These are phyloP conservation scores for Hypocryptadius cinnamomeus DNA, from an alignment of 2,113 vertebrate genomes.

Conservation along the genomic window DNA sequence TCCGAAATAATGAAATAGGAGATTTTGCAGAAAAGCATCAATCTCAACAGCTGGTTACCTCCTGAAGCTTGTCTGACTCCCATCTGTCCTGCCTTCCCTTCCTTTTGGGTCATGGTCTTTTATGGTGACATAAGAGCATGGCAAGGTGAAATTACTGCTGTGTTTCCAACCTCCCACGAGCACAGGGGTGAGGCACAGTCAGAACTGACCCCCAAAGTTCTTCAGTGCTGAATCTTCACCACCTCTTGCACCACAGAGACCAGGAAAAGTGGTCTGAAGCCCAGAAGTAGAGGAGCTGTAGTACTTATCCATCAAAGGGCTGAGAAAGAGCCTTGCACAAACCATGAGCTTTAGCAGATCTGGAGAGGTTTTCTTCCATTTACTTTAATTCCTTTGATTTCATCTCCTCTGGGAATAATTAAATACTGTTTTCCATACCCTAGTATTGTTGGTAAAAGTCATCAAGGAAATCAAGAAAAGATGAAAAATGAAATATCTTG, in stretches of 20 bases:
- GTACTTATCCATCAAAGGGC: not conserved
- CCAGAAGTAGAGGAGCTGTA: not conserved
- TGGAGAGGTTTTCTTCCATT: not conserved
- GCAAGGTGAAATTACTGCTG: not conserved
- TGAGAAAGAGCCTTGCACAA: not conserved
- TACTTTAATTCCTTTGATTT: not conserved
- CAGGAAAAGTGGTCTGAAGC: not conserved
- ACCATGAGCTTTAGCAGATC: not conserved
- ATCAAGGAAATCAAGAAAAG: not conserved
- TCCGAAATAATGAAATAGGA: not conserved
- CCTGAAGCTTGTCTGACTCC: not conserved
- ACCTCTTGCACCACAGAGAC: not conserved
- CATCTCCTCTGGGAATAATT: not conserved
- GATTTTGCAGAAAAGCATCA: not conserved
- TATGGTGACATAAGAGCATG: not conserved
- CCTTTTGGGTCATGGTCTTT: rapidly evolving
- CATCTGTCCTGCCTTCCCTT: not conserved
- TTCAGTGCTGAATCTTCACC: not conserved
- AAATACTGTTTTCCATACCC: not conserved
- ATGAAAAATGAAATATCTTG: not conserved
- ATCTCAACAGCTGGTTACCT: not conserved
- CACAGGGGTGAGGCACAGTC: not conserved
- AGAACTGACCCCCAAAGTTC: not conserved
- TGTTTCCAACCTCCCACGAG: not conserved
- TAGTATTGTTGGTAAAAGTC: not conserved